Evolutionary conservation across 1,140 invertebrate species (phyloP).

Genomic region (Plodia interpunctella): DNA sequence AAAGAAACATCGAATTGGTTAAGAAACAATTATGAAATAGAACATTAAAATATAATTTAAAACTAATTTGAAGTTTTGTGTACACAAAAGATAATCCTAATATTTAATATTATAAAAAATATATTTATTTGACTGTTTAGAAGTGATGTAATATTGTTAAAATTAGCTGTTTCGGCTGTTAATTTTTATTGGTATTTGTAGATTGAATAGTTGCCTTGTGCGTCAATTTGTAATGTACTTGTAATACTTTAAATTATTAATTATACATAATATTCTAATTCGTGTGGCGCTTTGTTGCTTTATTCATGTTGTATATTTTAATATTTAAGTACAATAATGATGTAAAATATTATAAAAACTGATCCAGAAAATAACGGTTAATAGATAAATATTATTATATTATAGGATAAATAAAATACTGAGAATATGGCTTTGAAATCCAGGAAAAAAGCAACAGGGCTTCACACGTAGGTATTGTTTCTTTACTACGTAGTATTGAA

Average conservation of each 20-base stretch:
- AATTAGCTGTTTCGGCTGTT: background rate
- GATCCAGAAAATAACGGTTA: no score
- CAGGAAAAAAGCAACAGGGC: background rate
- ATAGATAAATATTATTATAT: no score
- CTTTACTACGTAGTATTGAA: background rate
- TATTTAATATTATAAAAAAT: background rate
- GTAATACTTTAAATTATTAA: background rate
- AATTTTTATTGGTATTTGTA: background rate
- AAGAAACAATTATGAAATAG: no score
- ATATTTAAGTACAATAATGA: background rate
- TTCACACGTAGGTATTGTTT: background rate
- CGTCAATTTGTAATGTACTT: background rate
- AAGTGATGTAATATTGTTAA: background rate
- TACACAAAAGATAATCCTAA: background rate
- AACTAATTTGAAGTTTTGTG: background rate
- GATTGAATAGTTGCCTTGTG: conserved; percentile 1
- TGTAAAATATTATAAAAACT: no score
- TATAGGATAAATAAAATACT: no score
- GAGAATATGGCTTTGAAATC: no score
- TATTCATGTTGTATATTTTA: background rate
- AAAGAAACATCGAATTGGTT: no score
- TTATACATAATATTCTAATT: background rate
- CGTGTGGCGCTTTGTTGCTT: background rate
- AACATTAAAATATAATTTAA: no score
- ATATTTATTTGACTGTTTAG: background rate